These are phyloP conservation scores for Aphelenchoides fujianensis DNA, from an alignment of 1,140 invertebrate species.

Conservation along the genomic window DNA sequence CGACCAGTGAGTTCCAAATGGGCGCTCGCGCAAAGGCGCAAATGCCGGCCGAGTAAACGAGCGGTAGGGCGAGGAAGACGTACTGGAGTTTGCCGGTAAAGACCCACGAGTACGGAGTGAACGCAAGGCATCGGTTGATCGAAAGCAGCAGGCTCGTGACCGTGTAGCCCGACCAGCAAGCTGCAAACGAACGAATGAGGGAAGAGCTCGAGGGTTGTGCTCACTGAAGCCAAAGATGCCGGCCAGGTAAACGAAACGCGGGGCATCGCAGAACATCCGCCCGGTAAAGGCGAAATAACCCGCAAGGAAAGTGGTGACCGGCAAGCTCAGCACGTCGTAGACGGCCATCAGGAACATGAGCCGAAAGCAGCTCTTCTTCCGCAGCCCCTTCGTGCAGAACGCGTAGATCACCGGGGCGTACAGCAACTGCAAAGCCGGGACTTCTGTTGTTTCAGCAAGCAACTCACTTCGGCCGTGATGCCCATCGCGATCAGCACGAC, in stretches of 20 bases:
- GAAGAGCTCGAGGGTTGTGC: neutral
- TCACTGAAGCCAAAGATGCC: conserved; percentile 15
- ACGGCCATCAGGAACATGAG: conserved; percentile 19
- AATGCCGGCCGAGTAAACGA: neutral
- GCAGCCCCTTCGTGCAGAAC: neutral
- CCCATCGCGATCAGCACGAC: neutral
- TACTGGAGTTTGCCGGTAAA: neutral
- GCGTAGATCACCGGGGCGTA: neutral
- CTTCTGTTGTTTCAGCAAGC: too few relatives aligned
- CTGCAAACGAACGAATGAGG: neutral
- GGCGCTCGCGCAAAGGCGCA: neutral
- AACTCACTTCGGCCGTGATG: neutral
- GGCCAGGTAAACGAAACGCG: conserved; percentile 13
- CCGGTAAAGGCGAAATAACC: neutral
- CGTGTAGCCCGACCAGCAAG: neutral
- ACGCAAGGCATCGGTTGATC: conserved; percentile 1
- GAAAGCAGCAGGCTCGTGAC: neutral
- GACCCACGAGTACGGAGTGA: neutral
- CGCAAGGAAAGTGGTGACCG: neutral
- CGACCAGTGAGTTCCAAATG: neutral
- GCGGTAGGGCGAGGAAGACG: neutral
- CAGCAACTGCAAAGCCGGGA: too few relatives aligned
- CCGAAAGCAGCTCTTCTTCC: neutral
- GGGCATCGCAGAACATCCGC: conserved; percentile 6
- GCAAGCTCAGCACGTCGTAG: neutral